These are phyloP conservation scores for Henricia sp. DNA, from an alignment of 53 echinoderm and acorn worm species.

Conservation along the genomic window DNA sequence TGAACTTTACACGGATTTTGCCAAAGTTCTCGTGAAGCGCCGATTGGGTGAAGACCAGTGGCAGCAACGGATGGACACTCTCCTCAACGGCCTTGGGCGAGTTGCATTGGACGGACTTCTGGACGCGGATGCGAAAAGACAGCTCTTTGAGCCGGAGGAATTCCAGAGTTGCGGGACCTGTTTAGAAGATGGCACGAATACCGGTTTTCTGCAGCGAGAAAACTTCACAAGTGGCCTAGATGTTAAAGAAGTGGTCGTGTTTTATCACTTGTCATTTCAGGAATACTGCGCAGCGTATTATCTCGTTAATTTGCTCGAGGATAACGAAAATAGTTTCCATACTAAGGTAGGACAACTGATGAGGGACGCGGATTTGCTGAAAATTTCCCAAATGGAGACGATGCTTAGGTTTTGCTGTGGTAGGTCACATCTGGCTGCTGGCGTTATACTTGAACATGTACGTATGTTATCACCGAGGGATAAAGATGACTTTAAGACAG, in stretches of 20 bases:
- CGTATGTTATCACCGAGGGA: too few relatives aligned
- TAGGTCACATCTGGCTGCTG: neutral
- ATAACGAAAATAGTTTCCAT: neutral
- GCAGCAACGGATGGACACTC: neutral
- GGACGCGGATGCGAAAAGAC: neutral
- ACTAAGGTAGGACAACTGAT: neutral
- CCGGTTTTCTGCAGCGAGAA: neutral
- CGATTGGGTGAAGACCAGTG: neutral
- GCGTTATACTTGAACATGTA: neutral
- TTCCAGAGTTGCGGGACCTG: neutral
- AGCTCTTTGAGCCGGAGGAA: neutral
- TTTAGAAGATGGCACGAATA: neutral
- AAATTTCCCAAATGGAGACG: neutral
- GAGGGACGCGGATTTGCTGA: too few relatives aligned
- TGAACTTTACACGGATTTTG: neutral
- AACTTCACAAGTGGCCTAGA: neutral
- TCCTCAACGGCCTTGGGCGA: neutral
- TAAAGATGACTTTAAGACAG: too few relatives aligned
- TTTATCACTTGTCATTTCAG: constrained; percentile 3
- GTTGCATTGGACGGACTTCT: constrained; percentile 8
- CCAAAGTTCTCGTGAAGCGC: neutral
- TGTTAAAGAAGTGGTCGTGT: neutral
- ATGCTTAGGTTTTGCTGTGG: constrained; percentile 1
- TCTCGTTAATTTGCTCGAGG: neutral
- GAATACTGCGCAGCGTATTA: constrained; percentile 5